Evolutionary conservation across 2,113 vertebrate genomes (phyloP).

Genomic region (Vicugna pacos): DNA sequence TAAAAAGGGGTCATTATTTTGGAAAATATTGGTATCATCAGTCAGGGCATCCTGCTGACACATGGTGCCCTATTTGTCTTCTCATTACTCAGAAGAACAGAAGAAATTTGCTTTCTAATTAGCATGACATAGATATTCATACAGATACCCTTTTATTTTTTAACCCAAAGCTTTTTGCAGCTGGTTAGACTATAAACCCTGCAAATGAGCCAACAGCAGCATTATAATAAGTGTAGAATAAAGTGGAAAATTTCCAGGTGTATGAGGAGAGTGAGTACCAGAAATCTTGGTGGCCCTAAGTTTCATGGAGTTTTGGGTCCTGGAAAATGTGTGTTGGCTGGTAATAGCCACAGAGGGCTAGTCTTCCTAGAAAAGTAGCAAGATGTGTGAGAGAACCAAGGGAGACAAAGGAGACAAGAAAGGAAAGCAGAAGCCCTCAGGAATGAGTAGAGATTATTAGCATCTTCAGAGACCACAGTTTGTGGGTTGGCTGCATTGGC

Average conservation of each 20-base stretch:
- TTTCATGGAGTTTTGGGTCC: not conserved
- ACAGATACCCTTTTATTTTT: not conserved
- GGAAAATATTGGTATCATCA: slow-evolving; percentile 21
- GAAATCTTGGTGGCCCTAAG: slow-evolving; percentile 7
- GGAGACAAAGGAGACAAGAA: not conserved
- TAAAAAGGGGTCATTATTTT: not conserved
- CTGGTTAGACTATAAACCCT: slow-evolving; percentile 34
- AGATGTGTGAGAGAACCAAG: not conserved
- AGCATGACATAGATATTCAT: slow-evolving; percentile 46
- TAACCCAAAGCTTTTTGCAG: not conserved
- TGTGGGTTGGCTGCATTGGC: too few species aligned
- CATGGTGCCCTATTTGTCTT: not conserved
- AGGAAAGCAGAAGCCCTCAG: not conserved
- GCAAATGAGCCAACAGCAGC: not conserved
- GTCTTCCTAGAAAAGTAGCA: slow-evolving; percentile 3
- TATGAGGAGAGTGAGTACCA: not conserved
- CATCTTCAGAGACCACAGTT: not conserved
- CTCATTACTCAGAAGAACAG: slow-evolving; percentile 32
- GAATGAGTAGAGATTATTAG: not conserved
- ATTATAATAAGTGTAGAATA: not conserved
- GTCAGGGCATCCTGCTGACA: slow-evolving; percentile 2
- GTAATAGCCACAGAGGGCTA: not conserved
- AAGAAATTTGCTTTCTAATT: slow-evolving; percentile 47
- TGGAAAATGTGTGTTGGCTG: not conserved
- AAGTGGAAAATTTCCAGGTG: not conserved